Percentiles rank a stretch among this genome's conserved stretches.
Evolutionary conservation across 2,113 vertebrate species (phyloP).

Genomic region (Phrynosoma platyrhinos): DNA sequence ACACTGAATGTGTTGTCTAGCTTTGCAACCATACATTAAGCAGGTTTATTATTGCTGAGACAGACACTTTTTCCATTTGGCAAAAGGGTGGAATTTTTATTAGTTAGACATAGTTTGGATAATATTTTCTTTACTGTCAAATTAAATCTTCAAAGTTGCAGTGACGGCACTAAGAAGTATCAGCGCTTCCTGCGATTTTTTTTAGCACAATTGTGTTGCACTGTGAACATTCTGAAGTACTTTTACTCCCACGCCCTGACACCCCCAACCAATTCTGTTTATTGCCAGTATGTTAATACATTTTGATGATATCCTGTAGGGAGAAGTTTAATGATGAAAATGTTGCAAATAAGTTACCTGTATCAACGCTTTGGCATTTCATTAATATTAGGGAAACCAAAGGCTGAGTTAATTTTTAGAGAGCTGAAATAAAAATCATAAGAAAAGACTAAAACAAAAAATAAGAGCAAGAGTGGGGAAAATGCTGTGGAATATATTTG

Average conservation of each 20-base stretch:
- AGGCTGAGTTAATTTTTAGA: not conserved
- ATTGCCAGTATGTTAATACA: not conserved
- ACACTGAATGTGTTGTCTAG: constrained; percentile 40
- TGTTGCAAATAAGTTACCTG: constrained; percentile 24
- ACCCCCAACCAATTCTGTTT: not conserved
- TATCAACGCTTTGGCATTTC: not conserved
- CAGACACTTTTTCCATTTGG: constrained; percentile 28
- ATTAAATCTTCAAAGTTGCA: constrained; percentile 30
- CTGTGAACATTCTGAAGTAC: not conserved
- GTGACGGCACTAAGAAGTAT: constrained; percentile 17
- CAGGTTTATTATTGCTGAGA: not conserved
- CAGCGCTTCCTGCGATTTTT: constrained; percentile 17
- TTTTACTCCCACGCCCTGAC: not conserved
- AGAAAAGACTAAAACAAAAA: not conserved
- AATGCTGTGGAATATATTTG: too few relatives aligned
- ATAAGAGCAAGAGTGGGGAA: too few relatives aligned
- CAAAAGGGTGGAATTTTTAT: constrained; percentile 1
- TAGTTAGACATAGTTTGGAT: constrained; percentile 19
- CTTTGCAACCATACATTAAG: constrained; percentile 21
- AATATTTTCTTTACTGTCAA: constrained; percentile 20
- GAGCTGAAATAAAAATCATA: not conserved
- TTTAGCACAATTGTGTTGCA: not conserved
- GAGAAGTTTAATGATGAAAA: not conserved
- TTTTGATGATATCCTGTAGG: constrained; percentile 8
- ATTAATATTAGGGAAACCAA: not conserved